A percentile compares a stretch with the other conserved stretches of the same genome.
phyloP scores from a whole-genome alignment of 2,888 invertebrate species.

The Hirtodrosophila alboralis region DNA sequence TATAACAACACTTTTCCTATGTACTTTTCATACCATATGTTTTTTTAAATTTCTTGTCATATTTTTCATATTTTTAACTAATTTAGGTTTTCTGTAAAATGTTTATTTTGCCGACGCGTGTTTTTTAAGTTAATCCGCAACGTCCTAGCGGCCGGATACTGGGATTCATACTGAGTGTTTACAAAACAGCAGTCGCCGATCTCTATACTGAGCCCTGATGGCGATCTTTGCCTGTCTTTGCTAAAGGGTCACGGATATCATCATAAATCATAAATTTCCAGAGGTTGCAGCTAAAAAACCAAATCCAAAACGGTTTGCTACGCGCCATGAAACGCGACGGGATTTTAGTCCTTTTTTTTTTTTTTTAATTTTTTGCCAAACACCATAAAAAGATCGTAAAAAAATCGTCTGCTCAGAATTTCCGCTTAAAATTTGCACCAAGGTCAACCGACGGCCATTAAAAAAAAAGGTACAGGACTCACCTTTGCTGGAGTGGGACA shows the following conservation, averaged over 20 bases:
- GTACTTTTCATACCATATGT: constrained; percentile 23
- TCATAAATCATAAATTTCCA: constrained; percentile 82
- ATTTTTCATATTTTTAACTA: constrained; percentile 38
- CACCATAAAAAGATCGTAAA: constrained; percentile 63
- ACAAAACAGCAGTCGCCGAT: constrained; percentile 78
- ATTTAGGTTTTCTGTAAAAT: constrained; percentile 36
- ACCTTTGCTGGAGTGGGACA: constrained; percentile 27
- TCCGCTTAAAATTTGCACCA: constrained; percentile 65
- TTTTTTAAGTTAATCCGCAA: constrained; percentile 50
- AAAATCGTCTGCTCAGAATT: constrained; percentile 54
- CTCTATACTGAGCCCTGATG: constrained; percentile 42
- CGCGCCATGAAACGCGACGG: constrained; percentile 54
- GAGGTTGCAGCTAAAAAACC: constrained; percentile 70
- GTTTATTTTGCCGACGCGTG: constrained; percentile 44
- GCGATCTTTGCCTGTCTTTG: constrained; percentile 56
- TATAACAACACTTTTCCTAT: constrained; percentile 7
- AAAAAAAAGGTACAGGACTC: constrained; percentile 58
- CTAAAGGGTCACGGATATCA: constrained; percentile 78
- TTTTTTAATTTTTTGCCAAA: constrained; percentile 32
- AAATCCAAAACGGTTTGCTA: constrained; percentile 67
- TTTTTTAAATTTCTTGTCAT: too few relatives aligned
- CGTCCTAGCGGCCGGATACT: constrained; percentile 76
- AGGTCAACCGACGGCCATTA: constrained; percentile 73
- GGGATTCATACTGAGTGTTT: constrained; percentile 83
- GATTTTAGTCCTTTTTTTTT: constrained; percentile 19